Evolutionary conservation across 2,888 invertebrate species (phyloP).

Genomic region (Spisula solida): DNA sequence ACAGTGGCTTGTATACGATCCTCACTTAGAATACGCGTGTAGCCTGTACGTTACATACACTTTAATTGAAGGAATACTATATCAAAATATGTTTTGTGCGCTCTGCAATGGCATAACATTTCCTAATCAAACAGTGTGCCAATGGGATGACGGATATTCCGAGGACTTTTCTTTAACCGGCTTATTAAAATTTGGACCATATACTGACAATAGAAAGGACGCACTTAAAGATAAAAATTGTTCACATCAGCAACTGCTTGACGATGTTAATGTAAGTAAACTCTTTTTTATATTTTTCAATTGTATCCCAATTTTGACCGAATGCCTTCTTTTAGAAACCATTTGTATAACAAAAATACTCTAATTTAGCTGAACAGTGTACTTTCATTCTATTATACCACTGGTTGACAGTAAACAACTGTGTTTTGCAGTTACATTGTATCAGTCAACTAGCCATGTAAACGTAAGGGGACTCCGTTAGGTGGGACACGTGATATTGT

Average conservation of each 20-base stretch:
- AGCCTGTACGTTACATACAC: not conserved
- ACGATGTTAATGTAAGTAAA: constrained; percentile 7
- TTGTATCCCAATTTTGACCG: no score
- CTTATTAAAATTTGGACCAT: not conserved
- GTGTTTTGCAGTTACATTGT: no score
- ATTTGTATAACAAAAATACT: no score
- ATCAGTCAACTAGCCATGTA: no score
- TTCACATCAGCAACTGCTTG: not conserved
- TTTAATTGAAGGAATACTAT: not conserved
- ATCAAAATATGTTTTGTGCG: constrained; percentile 43
- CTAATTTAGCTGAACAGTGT: no score
- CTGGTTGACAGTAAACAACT: no score
- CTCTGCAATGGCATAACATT: constrained; percentile 44
- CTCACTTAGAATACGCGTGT: constrained; percentile 22
- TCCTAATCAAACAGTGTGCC: not conserved
- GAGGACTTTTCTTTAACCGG: constrained; percentile 37
- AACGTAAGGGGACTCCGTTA: no score
- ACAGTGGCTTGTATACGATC: constrained; percentile 12
- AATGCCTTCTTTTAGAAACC: no score
- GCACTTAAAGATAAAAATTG: no score
- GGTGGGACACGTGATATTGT: no score
- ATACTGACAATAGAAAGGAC: not conserved
- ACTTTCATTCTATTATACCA: no score
- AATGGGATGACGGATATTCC: not conserved
- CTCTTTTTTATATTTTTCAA: not conserved